Base-by-base conservation (phyloP, 2,888 invertebrate species). In the Mimumesa dahlbomi region DNA sequence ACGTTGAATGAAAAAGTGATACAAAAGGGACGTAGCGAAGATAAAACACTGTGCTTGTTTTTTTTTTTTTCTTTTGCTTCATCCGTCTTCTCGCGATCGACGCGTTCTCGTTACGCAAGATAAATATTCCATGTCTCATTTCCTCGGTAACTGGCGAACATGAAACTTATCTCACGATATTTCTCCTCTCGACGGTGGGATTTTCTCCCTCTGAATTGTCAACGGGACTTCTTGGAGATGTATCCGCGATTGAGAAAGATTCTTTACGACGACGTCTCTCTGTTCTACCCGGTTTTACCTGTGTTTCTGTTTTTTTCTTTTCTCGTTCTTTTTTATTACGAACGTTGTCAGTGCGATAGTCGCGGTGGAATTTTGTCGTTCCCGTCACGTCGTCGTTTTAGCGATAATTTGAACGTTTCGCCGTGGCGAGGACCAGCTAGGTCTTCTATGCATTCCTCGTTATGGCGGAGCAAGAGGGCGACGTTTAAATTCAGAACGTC, bases 401-500 rank as follows among this genome's bases (percentile, higher is more conserved):
- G 22, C 34, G 57, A 67, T 53, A 61, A 73, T 67, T 73, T 40
- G 14, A 48, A 45, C 14, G 22, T 45, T 58, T 21, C n/a, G 43
- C 11, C 14, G 16, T 38, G 14, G n/a, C 29, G 45, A 48, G 36
- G 25, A 25, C 29, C 22, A 16, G 11, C 16, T 19, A 45, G 22
- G 34, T 40, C 19, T 49, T 22, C 45, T 22, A n/a, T 14, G 14
- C 50, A 42, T 59, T 57, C 56, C 58, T 64, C 34, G 38, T 54
- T 31, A 66, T 65, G 46, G 49, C 34, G 25, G 46, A 50, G 38
- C 22, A 25, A 34, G 11, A 13, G 13, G 45, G 22, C 42, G 46
- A 45, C 25, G 57, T 72, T 57, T 42, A 72, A 65, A 74, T 70
- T 61, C 52, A 52, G 46, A 61, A 4, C 25, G 25, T n/a, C 34